Evolutionary conservation across 2,888 invertebrate species (phyloP), one percentile per base, ranked within the genome.

Genomic region (Torymus texanus): DNA sequence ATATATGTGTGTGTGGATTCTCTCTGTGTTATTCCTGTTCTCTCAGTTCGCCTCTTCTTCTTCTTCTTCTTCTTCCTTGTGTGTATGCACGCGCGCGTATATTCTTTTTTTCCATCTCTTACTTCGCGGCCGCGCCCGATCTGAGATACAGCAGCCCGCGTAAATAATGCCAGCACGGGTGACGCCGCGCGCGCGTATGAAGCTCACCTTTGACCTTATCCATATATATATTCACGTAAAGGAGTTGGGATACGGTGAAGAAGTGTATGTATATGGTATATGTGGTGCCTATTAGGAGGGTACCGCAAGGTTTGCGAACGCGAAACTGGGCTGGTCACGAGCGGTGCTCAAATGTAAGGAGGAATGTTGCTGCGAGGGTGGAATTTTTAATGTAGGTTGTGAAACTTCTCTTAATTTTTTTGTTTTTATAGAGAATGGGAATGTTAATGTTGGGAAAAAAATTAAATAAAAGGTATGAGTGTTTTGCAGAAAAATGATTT

Each of bases 121-220:
- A 85, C 82, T 83, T 83, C 83, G 82, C 79, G 83, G 86, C 85
- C 62, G 62, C 58, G 65, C 85, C 84, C 86, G 86, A 88, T 88
- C 87, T 8, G 82, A 86, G 84, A 83, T 84, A 82, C 82, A 81
- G 74, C 80, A 59, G 67, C 66, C 56, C 62, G 66, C 18, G 79
- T 80, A 80, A 80, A 80, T 80, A 80, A 77, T 80, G 80, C 75
- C 72, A 66, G 21, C 50, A n/a, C 21, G n/a, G 21, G 76, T 41
- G 79, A 83, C 84, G 82, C 82, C 75, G 79, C 56, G 21, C 41
- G 62, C 41, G 72, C 80, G 80, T 78, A 71, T 78, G 75, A 81
- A 81, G 72, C 71, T 75, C 78, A 78, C 80, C 80, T 78, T 29
- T 81, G 75, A 78, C 80, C 80, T 8, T 8, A 5, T 5, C 67